phyloP scores from a whole-genome alignment of 2,113 vertebrate species.

The Myrmecobius fasciatus region DNA sequence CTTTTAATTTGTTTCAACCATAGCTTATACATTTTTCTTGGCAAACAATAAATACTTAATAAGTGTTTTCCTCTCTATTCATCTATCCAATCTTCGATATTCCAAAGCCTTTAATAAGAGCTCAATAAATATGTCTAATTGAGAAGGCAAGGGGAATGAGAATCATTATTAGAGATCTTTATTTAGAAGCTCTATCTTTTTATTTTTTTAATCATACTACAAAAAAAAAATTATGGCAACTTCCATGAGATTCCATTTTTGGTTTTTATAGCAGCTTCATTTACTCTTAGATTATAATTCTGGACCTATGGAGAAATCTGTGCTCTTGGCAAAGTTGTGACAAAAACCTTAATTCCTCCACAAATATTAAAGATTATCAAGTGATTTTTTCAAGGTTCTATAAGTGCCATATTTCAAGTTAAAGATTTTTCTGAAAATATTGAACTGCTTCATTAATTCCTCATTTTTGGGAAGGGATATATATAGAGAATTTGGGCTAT shows the following conservation, averaged over 20 bases:
- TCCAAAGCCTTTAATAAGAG: neutral
- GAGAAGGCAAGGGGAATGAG: neutral
- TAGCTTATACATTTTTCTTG: neutral
- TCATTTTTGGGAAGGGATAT: neutral
- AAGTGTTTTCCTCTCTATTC: neutral
- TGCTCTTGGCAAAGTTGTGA: neutral
- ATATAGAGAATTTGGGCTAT: no score
- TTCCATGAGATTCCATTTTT: neutral
- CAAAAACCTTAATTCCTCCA: neutral
- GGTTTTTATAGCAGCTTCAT: neutral
- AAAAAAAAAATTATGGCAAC: neutral
- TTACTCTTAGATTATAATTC: neutral
- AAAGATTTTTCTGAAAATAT: neutral
- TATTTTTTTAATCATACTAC: neutral
- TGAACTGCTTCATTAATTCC: neutral
- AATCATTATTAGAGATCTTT: neutral
- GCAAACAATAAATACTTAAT: neutral
- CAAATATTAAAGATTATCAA: neutral
- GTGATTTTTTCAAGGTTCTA: neutral
- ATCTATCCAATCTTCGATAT: neutral
- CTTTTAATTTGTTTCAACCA: neutral
- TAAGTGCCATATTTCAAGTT: neutral
- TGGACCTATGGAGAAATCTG: neutral
- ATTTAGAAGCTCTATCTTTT: neutral
- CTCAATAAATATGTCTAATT: neutral